Base-by-base conservation (phyloP, 2,888 invertebrate species). In the Argyresthia albistria region DNA sequence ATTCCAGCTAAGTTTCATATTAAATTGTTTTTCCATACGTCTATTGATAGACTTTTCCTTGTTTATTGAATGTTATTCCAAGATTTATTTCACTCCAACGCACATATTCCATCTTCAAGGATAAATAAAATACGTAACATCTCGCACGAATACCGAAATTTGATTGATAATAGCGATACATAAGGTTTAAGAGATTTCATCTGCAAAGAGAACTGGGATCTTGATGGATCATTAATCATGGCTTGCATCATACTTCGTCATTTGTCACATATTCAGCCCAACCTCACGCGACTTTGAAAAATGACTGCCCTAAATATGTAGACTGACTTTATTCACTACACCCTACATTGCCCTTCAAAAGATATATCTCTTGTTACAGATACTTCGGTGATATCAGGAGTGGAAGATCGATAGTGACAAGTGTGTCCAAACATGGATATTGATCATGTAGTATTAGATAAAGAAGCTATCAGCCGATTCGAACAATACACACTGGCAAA, bases 401-500 rank as follows among this genome's bases (percentile, higher is more conserved):
- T 63, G 59, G 66, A 71, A 66, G 64, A 63, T 67, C 68, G 65
- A 69, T 68, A 66, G 63, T 80, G 78, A 73, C 67, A 63, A 64
- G 58, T 58, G 59, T 57, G 46, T 59, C 55, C 60, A 72, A 70
- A 77, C 69, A 87, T 87, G 87, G 87, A 87, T 69, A 80, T 81
- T 67, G 82, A 82, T 75, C 82, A 86, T 78, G 80, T 79, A 60
- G 80, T 81, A 60, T 75, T 86, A 70, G 87, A 86, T 70, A 87
- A 86, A 73, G 87, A 87, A 74, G 76, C 83, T 64, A 86, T 86
- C 76, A 82, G 70, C 67, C 80, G 86, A 61, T 87, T 84, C 63
- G 88, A 87, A 66, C 87, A 87, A 67, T 87, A 87, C 67, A 80
- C 84, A 61, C 69, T 86, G 72, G 78, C 86, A 63, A 88, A 87